A percentile compares a stretch with the other conserved stretches of the same genome.
Conservation (phyloP, 1,140 invertebrate genomes). For the Saccostrea glomerata region DNA sequence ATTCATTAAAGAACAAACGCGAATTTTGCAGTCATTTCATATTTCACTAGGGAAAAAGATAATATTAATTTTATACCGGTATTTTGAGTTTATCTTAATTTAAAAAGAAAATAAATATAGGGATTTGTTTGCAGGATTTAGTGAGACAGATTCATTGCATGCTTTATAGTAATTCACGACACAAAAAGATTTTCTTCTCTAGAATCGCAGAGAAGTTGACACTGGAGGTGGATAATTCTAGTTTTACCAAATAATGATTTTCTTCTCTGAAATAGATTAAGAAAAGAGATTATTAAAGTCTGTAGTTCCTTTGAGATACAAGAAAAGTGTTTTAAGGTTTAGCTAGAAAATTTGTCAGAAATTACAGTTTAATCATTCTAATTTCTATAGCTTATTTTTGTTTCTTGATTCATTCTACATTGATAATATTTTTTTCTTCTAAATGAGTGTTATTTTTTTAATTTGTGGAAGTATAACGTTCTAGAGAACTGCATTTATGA, state of each 20-base stretch:
- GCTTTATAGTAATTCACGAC: conserved; percentile 1
- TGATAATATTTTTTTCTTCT: too few species aligned
- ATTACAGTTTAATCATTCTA: background rate
- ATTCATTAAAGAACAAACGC: background rate
- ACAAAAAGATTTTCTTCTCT: background rate
- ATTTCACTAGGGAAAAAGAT: background rate
- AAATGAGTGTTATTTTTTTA: too few species aligned
- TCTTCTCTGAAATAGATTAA: background rate
- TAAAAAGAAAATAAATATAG: background rate
- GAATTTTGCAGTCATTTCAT: background rate
- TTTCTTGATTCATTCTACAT: too few species aligned
- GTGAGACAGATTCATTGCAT: background rate
- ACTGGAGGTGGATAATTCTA: background rate
- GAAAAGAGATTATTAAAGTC: background rate
- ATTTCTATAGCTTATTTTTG: too few species aligned
- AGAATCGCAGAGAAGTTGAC: background rate
- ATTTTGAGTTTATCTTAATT: background rate
- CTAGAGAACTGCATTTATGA: too few species aligned
- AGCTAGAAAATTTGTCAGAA: background rate
- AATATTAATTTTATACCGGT: background rate
- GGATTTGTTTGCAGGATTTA: background rate
- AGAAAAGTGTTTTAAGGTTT: background rate
- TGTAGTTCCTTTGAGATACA: background rate
- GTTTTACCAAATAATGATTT: background rate
- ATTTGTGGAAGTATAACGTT: too few species aligned